Evolutionary conservation across 2,113 vertebrate species (phyloP).

Genomic region (Lepus europaeus): DNA sequence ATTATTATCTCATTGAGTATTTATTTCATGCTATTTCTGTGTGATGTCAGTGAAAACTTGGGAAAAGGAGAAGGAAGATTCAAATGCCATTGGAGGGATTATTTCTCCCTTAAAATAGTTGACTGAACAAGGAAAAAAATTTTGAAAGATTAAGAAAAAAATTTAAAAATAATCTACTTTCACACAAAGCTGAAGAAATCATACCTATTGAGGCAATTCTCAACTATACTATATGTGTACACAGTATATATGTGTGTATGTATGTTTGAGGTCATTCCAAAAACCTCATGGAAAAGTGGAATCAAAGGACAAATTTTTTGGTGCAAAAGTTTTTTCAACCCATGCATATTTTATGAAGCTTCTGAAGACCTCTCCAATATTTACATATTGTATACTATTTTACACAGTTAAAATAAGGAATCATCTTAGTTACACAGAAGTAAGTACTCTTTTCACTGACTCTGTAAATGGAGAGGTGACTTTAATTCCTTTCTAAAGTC

Average conservation of each 20-base stretch:
- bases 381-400: not conserved
- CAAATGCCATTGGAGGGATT: not conserved
- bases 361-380: too few species aligned
- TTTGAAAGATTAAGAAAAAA: conserved; percentile 19
- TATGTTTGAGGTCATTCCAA: too few species aligned
- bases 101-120: not conserved
- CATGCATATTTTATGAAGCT: too few species aligned
- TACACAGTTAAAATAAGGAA: not conserved
- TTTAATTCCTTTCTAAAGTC: not conserved
- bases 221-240: not conserved
- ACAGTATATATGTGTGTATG: not conserved
- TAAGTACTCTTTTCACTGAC: conserved; percentile 31
- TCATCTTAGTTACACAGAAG: conserved; percentile 2
- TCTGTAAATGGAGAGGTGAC: not conserved
- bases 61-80: conserved; percentile 7
- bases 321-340: too few species aligned
- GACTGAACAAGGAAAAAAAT: conserved; percentile 20
- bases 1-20: not conserved
- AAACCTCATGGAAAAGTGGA: too few species aligned
- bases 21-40: not conserved
- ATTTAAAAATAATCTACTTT: not conserved
- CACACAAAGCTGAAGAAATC: not conserved
- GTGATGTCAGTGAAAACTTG: conserved; percentile 29
- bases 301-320: too few species aligned
- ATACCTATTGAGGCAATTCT: not conserved